Evolutionary conservation across 2,797 vertebrate species (phyloP), one percentile per base, ranked within the genome.

Genomic region (Amphiprion clarkii): DNA sequence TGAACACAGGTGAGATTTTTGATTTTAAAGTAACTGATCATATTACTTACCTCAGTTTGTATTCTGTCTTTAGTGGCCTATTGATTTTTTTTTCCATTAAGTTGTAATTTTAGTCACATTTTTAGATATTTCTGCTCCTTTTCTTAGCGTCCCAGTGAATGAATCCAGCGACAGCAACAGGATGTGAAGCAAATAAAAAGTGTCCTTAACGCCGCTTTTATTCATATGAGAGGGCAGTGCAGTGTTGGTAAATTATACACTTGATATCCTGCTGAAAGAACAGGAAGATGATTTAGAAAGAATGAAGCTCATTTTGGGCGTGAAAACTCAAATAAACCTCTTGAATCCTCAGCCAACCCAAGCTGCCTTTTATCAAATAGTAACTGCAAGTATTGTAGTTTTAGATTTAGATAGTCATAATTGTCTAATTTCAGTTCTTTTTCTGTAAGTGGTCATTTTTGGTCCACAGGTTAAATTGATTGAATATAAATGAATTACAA

Each of bases 1-100:
- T 95, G 94, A 95, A 94, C 88, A 64, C 89, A 90, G 94, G 95
- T 95, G 85, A 93, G 91, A 66, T 2, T 0, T 42, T 56, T 63
- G 9, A 11, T 78, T 63, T 52, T 33, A 23, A 2, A 10, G 17
- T 25, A 62, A 62, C 39, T 19, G 27, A 23, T 39, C 36, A 39
- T 12, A 12, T 52, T 25, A 23, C 25, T 52, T 25, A 5, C 23
- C 48, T 51, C 48, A 51, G 9, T 51, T n/a, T 51, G 48, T 51
- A 11, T 51, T 51, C 19, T 9, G 3, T 51, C n/a, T 21, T 51
- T 10, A 51, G n/a, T 21, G 21, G 42, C 13, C 16, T 27, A 4
- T 27, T 27, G n/a, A 11, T 10, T 16, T 44, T 42, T 4, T 42
- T 44, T 44, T 4, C 1, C 2, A 49, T 21, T 8, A 23, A 51